phyloP scores from a whole-genome alignment of 2,113 vertebrate genomes.

The Pao palembangensis region DNA sequence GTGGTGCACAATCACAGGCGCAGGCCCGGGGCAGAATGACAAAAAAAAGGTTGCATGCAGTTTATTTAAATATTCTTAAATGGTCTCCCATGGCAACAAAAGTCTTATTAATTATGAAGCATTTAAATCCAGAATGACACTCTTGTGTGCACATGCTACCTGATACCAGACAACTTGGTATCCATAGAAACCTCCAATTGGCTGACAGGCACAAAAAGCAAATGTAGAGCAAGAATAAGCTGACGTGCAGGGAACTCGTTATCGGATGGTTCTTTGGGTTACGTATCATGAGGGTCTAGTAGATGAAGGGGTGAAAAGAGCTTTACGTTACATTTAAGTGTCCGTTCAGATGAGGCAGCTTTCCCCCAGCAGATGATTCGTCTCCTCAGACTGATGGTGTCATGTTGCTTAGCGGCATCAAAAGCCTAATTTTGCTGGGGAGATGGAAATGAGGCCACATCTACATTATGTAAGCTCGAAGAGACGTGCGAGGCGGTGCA shows the following conservation, averaged over 20 bases:
- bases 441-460: constrained; percentile 74
- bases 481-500: constrained; percentile 67
- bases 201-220: constrained; percentile 53
- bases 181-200: constrained; percentile 72
- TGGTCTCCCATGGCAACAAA: neutral
- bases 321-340: constrained; percentile 12
- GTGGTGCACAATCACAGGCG: constrained; percentile 20
- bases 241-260: constrained; percentile 18
- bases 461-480: constrained; percentile 76
- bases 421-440: constrained; percentile 48
- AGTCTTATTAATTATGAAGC: neutral
- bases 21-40: constrained; percentile 8
- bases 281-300: too few relatives aligned
- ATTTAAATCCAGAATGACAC: constrained; percentile 9
- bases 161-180: constrained; percentile 49
- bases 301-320: too few relatives aligned
- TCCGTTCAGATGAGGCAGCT: constrained; percentile 25
- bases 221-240: constrained; percentile 24
- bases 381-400: constrained; percentile 48
- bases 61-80: constrained; percentile 23
- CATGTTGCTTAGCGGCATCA: constrained; percentile 46
- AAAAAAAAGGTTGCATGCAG: constrained; percentile 12
- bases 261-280: too few relatives aligned
- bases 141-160: constrained; percentile 43
- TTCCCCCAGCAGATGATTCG: constrained; percentile 27